Evolutionary conservation across 2,113 vertebrate species (phyloP).

Genomic region (Phasianus colchicus): DNA sequence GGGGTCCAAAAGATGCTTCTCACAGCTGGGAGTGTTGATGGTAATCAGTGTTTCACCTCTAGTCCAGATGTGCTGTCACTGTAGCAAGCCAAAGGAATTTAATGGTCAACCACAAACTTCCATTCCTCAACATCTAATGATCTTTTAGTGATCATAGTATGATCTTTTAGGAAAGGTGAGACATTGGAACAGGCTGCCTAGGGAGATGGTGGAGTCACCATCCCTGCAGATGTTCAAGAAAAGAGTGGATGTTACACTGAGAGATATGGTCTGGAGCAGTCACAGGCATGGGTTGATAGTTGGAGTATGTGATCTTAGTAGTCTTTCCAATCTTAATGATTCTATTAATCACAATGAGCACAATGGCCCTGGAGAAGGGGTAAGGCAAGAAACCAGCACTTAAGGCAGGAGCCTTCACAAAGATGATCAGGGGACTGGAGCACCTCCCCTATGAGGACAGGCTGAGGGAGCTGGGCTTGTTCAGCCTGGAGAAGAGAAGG

Average conservation of each 20-base stretch:
- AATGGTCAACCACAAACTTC: background rate
- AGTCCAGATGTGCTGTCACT: accelerated
- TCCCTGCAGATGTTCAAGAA: too few species aligned
- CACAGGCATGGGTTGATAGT: too few species aligned
- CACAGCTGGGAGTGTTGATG: background rate
- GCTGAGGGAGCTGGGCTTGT: too few species aligned
- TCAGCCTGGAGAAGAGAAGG: too few species aligned
- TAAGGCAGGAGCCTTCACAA: background rate
- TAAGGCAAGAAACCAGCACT: background rate
- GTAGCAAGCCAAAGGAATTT: background rate
- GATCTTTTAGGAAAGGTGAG: background rate
- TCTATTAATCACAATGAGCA: background rate
- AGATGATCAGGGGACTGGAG: too few species aligned
- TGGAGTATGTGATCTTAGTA: too few species aligned
- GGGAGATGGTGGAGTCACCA: too few species aligned
- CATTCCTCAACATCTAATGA: background rate
- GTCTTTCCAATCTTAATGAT: too few species aligned
- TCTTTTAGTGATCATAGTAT: background rate
- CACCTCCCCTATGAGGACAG: too few species aligned
- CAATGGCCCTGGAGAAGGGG: background rate
- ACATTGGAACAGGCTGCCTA: too few species aligned
- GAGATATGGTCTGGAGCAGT: too few species aligned
- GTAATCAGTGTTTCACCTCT: background rate
- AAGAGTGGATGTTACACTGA: too few species aligned
- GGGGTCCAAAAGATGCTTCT: background rate